Conservation (phyloP, 2,888 invertebrate genomes). For the Philaethria dido region DNA sequence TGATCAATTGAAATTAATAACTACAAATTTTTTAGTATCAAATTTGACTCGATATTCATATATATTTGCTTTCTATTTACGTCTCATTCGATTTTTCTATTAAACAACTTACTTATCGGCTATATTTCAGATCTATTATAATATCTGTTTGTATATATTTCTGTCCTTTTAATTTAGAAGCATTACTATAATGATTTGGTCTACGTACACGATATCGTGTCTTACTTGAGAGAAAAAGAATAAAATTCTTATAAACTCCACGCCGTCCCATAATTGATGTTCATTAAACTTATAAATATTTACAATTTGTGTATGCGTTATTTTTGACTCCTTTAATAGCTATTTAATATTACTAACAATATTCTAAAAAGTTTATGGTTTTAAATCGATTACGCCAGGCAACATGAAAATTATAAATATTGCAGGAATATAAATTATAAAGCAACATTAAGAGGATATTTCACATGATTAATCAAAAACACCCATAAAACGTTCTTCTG, state of each 20-base stretch:
- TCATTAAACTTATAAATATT: slow-evolving; percentile 23
- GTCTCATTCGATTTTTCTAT: not conserved
- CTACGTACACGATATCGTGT: not conserved
- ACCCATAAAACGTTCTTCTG: slow-evolving; percentile 2
- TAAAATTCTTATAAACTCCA: slow-evolving; percentile 3
- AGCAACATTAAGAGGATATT: not conserved
- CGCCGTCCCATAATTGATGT: slow-evolving; percentile 33
- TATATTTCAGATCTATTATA: not conserved
- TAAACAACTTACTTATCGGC: not conserved
- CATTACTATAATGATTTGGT: not conserved
- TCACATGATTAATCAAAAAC: not conserved
- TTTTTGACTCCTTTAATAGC: slow-evolving; percentile 3
- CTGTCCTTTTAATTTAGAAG: not conserved
- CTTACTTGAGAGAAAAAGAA: slow-evolving; percentile 14
- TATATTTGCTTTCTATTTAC: too few relatives aligned
- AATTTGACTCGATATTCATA: too few relatives aligned
- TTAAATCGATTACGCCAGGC: not conserved
- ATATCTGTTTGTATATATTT: not conserved
- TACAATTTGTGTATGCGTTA: slow-evolving; percentile 13
- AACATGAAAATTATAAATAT: not conserved
- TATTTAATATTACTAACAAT: not conserved
- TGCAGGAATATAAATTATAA: not conserved
- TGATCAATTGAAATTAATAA: too few relatives aligned
- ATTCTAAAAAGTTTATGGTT: not conserved
- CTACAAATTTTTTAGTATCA: too few relatives aligned